Conservation (phyloP, 2,888 invertebrate genomes). For the Cryptocheilus praepositus region DNA sequence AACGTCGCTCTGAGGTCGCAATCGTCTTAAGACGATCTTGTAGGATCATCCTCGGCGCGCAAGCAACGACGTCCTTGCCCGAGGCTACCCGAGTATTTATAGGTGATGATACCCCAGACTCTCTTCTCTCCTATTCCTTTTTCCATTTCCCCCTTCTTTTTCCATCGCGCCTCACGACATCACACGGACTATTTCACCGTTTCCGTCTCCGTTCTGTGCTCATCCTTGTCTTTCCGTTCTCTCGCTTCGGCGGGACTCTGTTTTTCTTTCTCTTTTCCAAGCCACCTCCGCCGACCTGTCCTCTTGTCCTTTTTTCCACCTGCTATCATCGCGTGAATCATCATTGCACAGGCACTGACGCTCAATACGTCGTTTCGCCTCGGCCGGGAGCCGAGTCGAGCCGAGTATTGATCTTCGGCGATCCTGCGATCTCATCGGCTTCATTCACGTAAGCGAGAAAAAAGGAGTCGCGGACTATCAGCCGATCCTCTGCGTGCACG, state of each 20-base stretch:
- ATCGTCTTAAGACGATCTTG: slow-evolving; percentile 43
- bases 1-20: slow-evolving; percentile 2
- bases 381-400: slow-evolving; percentile 25
- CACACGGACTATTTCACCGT: slow-evolving; percentile 32
- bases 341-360: slow-evolving; percentile 40
- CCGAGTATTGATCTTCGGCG: not conserved
- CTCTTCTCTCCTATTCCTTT: slow-evolving; percentile 43
- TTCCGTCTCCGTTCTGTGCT: slow-evolving; percentile 23
- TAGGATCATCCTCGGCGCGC: slow-evolving; percentile 48
- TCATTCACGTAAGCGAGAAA: slow-evolving; percentile 2
- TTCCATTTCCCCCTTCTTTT: slow-evolving; percentile 38
- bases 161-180: slow-evolving; percentile 20
- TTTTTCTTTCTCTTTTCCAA: not conserved
- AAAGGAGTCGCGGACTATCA: not conserved
- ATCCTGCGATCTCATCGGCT: slow-evolving; percentile 4
- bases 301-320: slow-evolving; percentile 33
- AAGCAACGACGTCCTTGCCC: slow-evolving; percentile 68
- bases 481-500: too few relatives aligned
- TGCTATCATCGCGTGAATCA: slow-evolving; percentile 60
- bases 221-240: slow-evolving; percentile 14
- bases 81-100: slow-evolving; percentile 71
- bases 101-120: slow-evolving; percentile 72
- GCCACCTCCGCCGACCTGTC: slow-evolving; percentile 3
- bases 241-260: not conserved
- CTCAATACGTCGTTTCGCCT: slow-evolving; percentile 39